phyloP scores from a whole-genome alignment of 2,113 vertebrate genomes.

The Alectura lathami region DNA sequence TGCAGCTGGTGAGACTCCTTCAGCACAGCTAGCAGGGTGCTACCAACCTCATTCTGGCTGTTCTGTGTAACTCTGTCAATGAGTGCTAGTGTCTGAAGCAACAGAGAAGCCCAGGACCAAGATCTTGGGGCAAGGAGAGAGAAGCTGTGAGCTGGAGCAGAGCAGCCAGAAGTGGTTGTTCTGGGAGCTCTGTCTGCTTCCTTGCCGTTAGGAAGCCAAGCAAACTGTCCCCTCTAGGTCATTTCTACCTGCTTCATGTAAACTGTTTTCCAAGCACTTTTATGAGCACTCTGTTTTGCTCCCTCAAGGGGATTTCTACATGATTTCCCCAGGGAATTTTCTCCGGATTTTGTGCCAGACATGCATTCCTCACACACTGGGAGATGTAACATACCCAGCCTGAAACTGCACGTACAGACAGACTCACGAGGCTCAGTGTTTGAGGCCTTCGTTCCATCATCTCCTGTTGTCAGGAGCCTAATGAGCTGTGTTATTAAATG shows the following conservation, averaged over 20 bases:
- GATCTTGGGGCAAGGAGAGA: not conserved
- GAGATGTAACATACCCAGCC: not conserved
- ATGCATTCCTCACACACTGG: not conserved
- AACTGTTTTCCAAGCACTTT: constrained; percentile 8
- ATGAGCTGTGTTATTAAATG: constrained; percentile 27
- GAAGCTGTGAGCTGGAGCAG: not conserved
- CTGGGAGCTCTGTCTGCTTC: not conserved
- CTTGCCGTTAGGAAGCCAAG: not conserved
- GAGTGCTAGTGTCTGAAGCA: not conserved
- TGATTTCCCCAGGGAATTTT: not conserved
- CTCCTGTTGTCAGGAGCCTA: constrained; percentile 20
- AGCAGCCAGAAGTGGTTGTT: not conserved
- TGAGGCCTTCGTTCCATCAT: not conserved
- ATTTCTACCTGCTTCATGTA: not conserved
- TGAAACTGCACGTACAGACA: not conserved
- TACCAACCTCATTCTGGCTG: not conserved
- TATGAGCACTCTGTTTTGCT: not conserved
- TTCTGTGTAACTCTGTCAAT: not conserved
- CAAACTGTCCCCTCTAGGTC: constrained; percentile 28
- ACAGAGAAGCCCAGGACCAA: not conserved
- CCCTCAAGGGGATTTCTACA: not conserved
- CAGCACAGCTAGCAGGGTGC: not conserved
- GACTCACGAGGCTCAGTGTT: not conserved
- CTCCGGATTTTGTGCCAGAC: not conserved
- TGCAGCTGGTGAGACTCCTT: not conserved